Base-by-base conservation (phyloP, 2,888 invertebrate genomes). In the Lasius platythorax region DNA sequence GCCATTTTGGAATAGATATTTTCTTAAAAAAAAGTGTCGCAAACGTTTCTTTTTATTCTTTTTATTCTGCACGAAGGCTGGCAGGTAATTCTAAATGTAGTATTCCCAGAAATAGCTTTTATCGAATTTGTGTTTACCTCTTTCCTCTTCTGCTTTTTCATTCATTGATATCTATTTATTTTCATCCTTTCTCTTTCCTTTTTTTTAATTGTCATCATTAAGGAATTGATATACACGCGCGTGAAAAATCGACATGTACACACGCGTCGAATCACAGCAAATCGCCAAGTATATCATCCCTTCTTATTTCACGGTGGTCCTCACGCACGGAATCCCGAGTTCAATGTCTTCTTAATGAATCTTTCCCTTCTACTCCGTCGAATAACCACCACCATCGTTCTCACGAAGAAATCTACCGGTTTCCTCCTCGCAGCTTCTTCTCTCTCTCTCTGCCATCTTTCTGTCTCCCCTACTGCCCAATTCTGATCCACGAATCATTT, bases 331-430 rank as follows among this genome's bases (percentile, higher is more conserved):
- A 92, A 92, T 92, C 86, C 87, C 85, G 92, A 84, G 92, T 92
- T 92, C 92, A 92, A 92, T 91, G 92, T 91, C 92, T 92, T 85
- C 88, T 92, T 92, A 91, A 92, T 92, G 92, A 92, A 88, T 72
- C 64, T 83, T 83, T 86, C 91, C 87, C 91, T 88, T 86, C 87
- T 87, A 85, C 86, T 79, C 66, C 76, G 73, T 58, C 85, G n/a
- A 64, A 73, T 33, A 78, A 82, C 85, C 76, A 83, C 83, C 87
- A 53, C 61, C 53, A 67, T 83, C 85, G 82, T 85, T 75, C 79
- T 85, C 82, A 83, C 87, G 70, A 68, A 75, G 87, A 76, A 83
- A 82, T 86, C 83, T 84, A 85, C 87, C 85, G 68, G 86, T 83
- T 75, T 67, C 74, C 85, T 82, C 83, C 81, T 56, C 75, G 3